Conservation (phyloP, 30 jellyfish, hydroid and myxozoan species). For the Cassiopea xamachana region DNA sequence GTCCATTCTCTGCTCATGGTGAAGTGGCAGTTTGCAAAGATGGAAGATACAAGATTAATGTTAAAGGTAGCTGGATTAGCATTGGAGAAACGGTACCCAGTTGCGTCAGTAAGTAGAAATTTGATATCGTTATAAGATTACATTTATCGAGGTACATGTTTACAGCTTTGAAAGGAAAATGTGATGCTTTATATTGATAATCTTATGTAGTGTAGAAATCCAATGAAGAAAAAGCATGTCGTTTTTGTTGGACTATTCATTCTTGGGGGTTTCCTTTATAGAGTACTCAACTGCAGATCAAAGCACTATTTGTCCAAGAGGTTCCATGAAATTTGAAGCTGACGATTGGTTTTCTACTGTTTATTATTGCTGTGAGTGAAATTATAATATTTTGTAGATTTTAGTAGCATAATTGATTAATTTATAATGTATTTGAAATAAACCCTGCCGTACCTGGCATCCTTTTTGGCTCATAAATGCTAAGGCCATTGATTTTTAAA, state of each 20-base stretch:
- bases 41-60: constrained; percentile 56
- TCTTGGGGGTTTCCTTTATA: not conserved
- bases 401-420: not conserved
- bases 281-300: constrained; percentile 24
- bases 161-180: no score
- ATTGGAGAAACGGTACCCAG: constrained; percentile 39
- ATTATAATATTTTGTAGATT: not conserved
- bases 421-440: no score
- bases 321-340: constrained; percentile 55
- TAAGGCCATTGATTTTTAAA: no score
- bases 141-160: no score
- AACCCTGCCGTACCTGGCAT: no score
- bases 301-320: constrained; percentile 67
- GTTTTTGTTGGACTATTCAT: not conserved
- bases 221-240: no score
- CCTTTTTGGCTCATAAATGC: no score
- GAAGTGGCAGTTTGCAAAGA: constrained; percentile 51
- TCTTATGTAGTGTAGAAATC: no score
- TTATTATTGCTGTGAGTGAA: constrained; percentile 81
- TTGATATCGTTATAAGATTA: not conserved
- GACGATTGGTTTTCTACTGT: constrained; percentile 61
- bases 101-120: constrained; percentile 59
- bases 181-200: no score
- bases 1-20: constrained; percentile 49
- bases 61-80: not conserved